A percentile compares a stretch with the other conserved stretches of the same genome.
Conservation (phyloP, 2,888 invertebrate species). For the Cosmia pyralina region DNA sequence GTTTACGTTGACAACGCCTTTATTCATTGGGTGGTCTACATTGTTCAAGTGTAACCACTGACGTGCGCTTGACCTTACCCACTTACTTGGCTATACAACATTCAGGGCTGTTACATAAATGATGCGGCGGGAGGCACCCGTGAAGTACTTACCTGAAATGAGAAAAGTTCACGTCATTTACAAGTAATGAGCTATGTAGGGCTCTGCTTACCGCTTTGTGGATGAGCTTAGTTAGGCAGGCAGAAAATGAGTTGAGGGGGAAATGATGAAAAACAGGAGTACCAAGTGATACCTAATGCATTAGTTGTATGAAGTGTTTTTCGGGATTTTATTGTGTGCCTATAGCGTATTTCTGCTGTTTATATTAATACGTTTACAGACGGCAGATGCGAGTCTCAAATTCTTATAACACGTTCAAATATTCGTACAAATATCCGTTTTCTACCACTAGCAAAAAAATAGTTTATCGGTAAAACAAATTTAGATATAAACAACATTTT, state of each 20-base stretch:
- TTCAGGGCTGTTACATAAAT: constrained; percentile 41
- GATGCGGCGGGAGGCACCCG: constrained; percentile 35
- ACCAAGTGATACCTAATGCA: not conserved
- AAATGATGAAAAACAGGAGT: not conserved
- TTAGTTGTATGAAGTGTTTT: not conserved
- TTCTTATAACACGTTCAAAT: too few species aligned
- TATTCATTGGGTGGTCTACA: not conserved
- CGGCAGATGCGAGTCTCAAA: not conserved
- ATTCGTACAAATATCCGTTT: not conserved
- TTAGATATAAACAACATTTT: too few species aligned
- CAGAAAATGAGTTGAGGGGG: constrained; percentile 15
- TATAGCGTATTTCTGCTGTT: not conserved
- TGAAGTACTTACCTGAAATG: constrained; percentile 68
- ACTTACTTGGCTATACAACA: constrained; percentile 40
- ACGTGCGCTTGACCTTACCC: not conserved
- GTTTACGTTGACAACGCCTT: too few species aligned
- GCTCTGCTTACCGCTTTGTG: constrained; percentile 13
- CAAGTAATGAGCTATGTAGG: constrained; percentile 35
- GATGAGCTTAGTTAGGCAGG: not conserved
- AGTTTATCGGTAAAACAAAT: too few species aligned
- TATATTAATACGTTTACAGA: too few species aligned
- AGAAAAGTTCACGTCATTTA: constrained; percentile 61
- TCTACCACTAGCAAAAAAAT: not conserved
- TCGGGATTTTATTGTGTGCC: not conserved
- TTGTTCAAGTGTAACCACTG: not conserved